phyloP scores from a whole-genome alignment of 2,797 vertebrate species.

The Atherinosoma microstoma region DNA sequence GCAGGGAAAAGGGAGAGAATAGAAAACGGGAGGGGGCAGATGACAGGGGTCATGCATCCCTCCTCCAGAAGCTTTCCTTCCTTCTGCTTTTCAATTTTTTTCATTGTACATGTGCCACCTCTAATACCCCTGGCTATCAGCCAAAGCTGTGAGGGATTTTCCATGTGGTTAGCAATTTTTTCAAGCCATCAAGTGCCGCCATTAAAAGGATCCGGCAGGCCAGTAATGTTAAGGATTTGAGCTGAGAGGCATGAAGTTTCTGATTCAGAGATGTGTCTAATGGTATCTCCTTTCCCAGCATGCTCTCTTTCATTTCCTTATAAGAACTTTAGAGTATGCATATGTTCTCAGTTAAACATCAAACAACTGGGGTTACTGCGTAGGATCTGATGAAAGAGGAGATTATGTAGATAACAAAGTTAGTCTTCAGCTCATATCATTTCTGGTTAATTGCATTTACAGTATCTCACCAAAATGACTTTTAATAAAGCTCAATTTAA shows the following conservation, averaged over 20 bases:
- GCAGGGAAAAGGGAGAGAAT: conserved; percentile 30
- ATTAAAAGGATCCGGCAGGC: conserved; percentile 52
- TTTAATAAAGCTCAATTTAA: conserved; percentile 29
- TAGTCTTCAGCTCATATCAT: conserved; percentile 1
- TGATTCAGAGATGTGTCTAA: conserved; percentile 42
- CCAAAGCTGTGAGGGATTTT: conserved; percentile 59
- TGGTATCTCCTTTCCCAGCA: conserved; percentile 58
- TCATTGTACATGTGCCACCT: conserved; percentile 59
- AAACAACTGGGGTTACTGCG: not conserved
- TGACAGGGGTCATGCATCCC: conserved; percentile 37
- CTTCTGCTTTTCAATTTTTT: conserved; percentile 62
- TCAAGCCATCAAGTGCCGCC: conserved; percentile 52
- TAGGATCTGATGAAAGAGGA: not conserved
- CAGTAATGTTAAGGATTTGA: conserved; percentile 60
- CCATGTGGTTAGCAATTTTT: conserved; percentile 67
- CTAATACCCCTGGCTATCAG: conserved; percentile 63
- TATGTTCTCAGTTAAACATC: conserved; percentile 5
- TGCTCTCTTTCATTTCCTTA: conserved; percentile 37
- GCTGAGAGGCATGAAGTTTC: conserved; percentile 59
- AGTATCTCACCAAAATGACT: conserved; percentile 17
- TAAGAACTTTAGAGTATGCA: conserved; percentile 23
- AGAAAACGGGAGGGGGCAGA: conserved; percentile 28
- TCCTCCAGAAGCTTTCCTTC: conserved; percentile 46
- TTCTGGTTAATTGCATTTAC: conserved; percentile 32
- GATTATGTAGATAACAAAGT: not conserved